Conservation (phyloP, 2,113 vertebrate species). For the Ia io region DNA sequence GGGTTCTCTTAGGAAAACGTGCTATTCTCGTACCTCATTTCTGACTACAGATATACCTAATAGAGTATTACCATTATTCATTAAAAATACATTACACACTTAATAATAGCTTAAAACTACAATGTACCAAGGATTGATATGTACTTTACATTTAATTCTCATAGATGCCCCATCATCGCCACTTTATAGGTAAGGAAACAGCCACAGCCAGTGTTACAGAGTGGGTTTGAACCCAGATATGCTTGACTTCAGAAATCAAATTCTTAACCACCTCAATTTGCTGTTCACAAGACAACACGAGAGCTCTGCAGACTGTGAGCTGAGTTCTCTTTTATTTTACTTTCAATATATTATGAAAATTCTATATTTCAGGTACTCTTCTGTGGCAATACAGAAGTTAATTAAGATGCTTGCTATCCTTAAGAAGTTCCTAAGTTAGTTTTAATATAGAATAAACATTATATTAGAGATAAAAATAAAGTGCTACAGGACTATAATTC, state of each 20-base stretch:
- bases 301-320: not conserved
- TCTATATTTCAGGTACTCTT: not conserved
- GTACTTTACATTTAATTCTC: not conserved
- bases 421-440: not conserved
- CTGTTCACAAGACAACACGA: not conserved
- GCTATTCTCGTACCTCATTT: not conserved
- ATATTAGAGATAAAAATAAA: not conserved
- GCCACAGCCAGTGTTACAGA: not conserved
- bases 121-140: not conserved
- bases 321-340: not conserved
- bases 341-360: conserved; percentile 14
- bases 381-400: conserved; percentile 7
- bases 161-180: not conserved
- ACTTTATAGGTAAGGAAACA: not conserved
- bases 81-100: not conserved
- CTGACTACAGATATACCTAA: not conserved
- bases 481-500: not conserved
- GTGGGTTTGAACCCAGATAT: not conserved
- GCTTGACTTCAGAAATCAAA: not conserved
- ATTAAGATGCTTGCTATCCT: not conserved
- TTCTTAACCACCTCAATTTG: not conserved
- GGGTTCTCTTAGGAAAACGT: not conserved
- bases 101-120: not conserved
- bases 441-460: not conserved
- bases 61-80: not conserved